Percentiles rank a stretch among this genome's conserved stretches.
Conservation (phyloP, 1,140 invertebrate species). For the Drosophila tani region DNA sequence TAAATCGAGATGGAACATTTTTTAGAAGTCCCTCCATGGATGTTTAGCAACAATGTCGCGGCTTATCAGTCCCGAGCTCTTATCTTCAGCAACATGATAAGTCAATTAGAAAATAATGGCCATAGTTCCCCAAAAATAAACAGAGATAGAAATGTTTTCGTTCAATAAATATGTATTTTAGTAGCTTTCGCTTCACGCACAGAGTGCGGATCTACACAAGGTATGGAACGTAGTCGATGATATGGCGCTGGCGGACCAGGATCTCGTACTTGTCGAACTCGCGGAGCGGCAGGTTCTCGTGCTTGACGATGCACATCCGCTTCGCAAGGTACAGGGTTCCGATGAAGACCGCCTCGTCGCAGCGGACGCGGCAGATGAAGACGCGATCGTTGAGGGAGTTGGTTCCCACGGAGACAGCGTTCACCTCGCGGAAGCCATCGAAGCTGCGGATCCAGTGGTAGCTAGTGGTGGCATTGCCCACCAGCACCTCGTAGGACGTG, state of each 20-base stretch:
- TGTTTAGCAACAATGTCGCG: background rate
- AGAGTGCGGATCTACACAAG: background rate
- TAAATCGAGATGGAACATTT: background rate
- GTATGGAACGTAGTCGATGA: background rate
- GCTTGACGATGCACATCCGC: conserved; percentile 22
- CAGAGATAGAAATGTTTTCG: background rate
- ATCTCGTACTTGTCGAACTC: conserved; percentile 41
- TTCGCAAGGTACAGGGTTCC: conserved; percentile 12
- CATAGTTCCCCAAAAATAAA: conserved; percentile 8
- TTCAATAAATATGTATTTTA: conserved; percentile 28
- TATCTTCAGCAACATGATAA: conserved; percentile 11
- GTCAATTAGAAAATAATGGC: conserved; percentile 18
- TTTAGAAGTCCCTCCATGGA: background rate
- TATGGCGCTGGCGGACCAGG: conserved; percentile 15
- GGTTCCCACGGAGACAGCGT: conserved; percentile 41
- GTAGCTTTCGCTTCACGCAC: background rate
- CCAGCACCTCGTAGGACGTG: conserved; percentile 14
- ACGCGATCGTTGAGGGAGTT: conserved; percentile 13
- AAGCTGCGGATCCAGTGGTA: conserved; percentile 36
- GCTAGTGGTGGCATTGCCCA: conserved; percentile 8
- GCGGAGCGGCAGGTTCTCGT: conserved; percentile 15
- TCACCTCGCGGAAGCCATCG: conserved; percentile 33
- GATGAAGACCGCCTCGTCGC: conserved; percentile 12
- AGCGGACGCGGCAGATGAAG: conserved; percentile 27
- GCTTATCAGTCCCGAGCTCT: background rate